Evolutionary conservation across 2,113 vertebrate genomes (phyloP).

Genomic region (Tretioscincus oriximinensis): DNA sequence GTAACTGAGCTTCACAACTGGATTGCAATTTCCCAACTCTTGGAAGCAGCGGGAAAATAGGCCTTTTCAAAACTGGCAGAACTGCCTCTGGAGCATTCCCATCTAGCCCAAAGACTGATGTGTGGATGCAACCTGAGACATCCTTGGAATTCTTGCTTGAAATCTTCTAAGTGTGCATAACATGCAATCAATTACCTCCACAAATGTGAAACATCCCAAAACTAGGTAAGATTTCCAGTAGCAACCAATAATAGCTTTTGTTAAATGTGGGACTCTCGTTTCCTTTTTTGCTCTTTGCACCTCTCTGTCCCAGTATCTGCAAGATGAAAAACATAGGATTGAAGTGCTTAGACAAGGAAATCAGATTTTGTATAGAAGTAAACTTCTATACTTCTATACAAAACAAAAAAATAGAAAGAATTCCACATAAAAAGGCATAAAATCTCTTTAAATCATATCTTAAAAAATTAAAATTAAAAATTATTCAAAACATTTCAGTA

Average conservation of each 20-base stretch:
- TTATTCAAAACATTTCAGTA: too few species aligned
- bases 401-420: conserved; percentile 6
- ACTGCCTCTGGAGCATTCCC: too few species aligned
- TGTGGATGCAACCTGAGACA: too few species aligned
- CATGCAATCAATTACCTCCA: conserved; percentile 79
- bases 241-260: conserved; percentile 84
- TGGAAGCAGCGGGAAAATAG: too few species aligned
- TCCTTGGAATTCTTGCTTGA: not conserved
- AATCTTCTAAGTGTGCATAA: not conserved
- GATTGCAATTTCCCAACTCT: too few species aligned
- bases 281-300: conserved; percentile 80
- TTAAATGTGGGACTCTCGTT: conserved; percentile 77
- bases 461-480: too few species aligned
- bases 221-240: conserved; percentile 88
- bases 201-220: conserved; percentile 85
- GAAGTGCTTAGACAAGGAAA: not conserved
- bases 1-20: too few species aligned
- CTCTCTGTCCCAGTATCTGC: conserved; percentile 88
- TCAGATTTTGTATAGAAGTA: too few species aligned
- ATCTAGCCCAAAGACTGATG: too few species aligned
- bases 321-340: conserved; percentile 28
- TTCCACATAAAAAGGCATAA: too few species aligned
- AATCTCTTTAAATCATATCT: too few species aligned
- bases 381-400: not conserved
- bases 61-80: too few species aligned